Conservation (phyloP, 2,888 invertebrate genomes). For the Dyspetes luteomarginatus region DNA sequence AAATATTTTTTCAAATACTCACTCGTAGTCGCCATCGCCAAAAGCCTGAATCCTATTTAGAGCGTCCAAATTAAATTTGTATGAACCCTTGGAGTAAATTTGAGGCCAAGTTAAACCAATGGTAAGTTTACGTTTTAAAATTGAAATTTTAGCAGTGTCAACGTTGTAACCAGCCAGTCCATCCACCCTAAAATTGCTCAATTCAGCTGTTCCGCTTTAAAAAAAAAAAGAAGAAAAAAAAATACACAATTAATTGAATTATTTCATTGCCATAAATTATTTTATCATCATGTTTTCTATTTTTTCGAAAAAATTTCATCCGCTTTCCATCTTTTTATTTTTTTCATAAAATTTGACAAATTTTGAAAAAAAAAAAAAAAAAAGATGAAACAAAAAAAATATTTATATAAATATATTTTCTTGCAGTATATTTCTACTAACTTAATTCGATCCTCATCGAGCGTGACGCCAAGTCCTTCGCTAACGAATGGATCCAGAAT, state of each 20-base stretch:
- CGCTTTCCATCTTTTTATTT: too few relatives aligned
- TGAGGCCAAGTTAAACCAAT: constrained; percentile 65
- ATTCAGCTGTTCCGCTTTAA: constrained; percentile 23
- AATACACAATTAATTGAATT: too few relatives aligned
- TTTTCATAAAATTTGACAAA: too few relatives aligned
- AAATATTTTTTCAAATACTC: constrained; percentile 49
- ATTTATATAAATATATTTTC: background rate
- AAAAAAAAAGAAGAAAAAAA: constrained; percentile 3
- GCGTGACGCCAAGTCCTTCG: background rate
- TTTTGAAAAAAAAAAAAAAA: too few relatives aligned
- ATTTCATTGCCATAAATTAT: too few relatives aligned
- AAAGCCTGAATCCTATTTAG: background rate
- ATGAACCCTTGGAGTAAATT: constrained; percentile 53
- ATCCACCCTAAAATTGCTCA: constrained; percentile 40
- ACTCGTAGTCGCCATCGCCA: constrained; percentile 68
- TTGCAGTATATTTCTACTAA: constrained; percentile 19
- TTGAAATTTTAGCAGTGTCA: constrained; percentile 38
- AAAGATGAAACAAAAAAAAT: background rate
- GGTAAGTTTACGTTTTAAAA: constrained; percentile 12
- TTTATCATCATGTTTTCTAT: too few relatives aligned
- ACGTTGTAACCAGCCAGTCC: constrained; percentile 67
- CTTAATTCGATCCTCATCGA: constrained; percentile 44
- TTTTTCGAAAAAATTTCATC: too few relatives aligned
- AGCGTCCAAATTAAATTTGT: constrained; percentile 41
- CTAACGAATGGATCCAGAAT: constrained; percentile 71